Conservation (phyloP, 2,888 invertebrate species). For the Ariolimax columbianus region DNA sequence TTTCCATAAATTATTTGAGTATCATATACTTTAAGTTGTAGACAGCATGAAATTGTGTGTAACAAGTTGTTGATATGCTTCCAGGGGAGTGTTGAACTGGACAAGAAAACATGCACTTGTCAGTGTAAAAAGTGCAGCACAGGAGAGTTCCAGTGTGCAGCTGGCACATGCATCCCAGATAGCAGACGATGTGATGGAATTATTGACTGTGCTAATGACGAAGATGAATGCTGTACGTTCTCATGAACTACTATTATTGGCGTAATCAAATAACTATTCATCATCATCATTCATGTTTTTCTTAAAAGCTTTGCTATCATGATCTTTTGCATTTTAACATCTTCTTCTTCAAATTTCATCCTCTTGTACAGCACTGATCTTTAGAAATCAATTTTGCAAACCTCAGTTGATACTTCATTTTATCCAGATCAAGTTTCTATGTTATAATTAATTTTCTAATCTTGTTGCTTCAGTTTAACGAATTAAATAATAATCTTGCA, state of each 20-base stretch:
- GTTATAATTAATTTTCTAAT: background rate
- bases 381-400: background rate
- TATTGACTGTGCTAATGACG: conserved; percentile 75
- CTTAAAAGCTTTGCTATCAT: background rate
- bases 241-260: background rate
- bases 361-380: no score
- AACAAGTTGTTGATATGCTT: background rate
- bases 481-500: background rate
- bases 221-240: conserved; percentile 60
- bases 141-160: conserved; percentile 72
- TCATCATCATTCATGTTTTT: background rate
- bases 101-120: conserved; percentile 65
- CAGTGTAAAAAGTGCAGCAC: conserved; percentile 63
- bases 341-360: no score
- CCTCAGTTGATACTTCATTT: background rate
- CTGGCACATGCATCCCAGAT: conserved; percentile 75
- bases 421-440: background rate
- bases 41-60: background rate
- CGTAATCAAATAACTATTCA: background rate
- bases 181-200: conserved; percentile 75
- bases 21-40: background rate
- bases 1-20: background rate
- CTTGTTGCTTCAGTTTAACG: background rate
- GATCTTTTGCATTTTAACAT: no score
- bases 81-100: conserved; percentile 53